Evolutionary conservation across 2,113 vertebrate genomes (phyloP).

Genomic region (Leucoraja erinaceus): DNA sequence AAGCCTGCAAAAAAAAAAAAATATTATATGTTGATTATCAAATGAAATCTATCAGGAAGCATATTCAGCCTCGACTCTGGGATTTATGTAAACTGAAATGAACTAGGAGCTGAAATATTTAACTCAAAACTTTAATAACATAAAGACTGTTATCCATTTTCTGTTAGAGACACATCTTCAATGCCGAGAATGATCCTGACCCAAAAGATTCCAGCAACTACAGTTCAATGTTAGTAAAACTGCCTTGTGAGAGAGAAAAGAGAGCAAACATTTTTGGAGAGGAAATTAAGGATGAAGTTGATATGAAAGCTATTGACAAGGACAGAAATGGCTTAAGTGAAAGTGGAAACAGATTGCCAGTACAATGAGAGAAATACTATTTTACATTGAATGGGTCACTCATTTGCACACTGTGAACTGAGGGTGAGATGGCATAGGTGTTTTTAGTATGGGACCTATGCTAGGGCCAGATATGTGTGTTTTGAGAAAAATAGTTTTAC

Average conservation of each 20-base stretch:
- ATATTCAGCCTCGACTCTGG: not conserved
- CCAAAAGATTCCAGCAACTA: too few species aligned
- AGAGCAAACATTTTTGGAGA: too few species aligned
- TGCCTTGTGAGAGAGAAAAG: not conserved
- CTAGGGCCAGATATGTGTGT: not conserved
- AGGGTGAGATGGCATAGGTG: not conserved
- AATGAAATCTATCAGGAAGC: not conserved
- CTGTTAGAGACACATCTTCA: not conserved
- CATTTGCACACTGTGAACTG: too few species aligned
- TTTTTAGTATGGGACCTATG: not conserved
- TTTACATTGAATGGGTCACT: too few species aligned
- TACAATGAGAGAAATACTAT: not conserved
- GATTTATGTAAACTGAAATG: not conserved
- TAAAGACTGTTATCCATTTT: not conserved
- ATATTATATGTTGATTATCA: not conserved
- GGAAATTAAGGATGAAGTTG: too few species aligned
- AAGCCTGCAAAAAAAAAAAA: not conserved
- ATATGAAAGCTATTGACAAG: too few species aligned
- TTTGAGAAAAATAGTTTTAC: not conserved
- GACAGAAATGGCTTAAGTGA: too few species aligned
- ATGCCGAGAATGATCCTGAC: not conserved
- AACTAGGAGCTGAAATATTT: not conserved
- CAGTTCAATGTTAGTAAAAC: not conserved
- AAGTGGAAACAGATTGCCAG: too few species aligned
- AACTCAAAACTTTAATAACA: not conserved